Conservation (phyloP, 2,888 invertebrate genomes). For the Aphodius granarius region DNA sequence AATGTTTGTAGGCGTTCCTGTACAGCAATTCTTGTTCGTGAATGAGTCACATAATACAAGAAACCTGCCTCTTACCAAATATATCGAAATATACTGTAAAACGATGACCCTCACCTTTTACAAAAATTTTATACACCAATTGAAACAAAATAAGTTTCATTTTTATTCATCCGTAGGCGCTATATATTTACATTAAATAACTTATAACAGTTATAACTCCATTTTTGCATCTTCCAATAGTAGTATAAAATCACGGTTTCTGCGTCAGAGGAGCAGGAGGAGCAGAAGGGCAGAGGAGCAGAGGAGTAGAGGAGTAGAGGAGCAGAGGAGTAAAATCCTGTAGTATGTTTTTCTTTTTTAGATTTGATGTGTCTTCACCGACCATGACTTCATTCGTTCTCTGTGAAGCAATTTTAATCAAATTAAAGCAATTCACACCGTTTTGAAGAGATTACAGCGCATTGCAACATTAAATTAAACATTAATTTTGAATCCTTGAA, state of each 20-base stretch:
- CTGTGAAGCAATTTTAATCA: not conserved
- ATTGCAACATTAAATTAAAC: not conserved
- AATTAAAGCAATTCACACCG: not conserved
- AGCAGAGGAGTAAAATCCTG: too few species aligned
- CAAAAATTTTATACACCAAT: not conserved
- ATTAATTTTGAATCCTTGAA: not conserved
- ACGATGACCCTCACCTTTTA: not conserved
- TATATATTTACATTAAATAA: too few species aligned
- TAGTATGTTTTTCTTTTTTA: too few species aligned
- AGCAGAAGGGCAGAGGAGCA: too few species aligned
- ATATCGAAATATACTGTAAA: not conserved
- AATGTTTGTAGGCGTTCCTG: not conserved
- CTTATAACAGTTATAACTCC: too few species aligned
- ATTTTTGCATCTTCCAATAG: too few species aligned
- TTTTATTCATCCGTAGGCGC: not conserved
- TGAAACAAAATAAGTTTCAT: not conserved
- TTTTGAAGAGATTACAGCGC: not conserved
- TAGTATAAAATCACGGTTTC: too few species aligned
- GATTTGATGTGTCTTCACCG: not conserved
- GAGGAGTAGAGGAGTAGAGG: too few species aligned
- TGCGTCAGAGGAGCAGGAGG: too few species aligned
- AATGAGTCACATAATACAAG: not conserved
- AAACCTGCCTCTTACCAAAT: not conserved
- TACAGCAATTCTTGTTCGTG: not conserved
- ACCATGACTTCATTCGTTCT: not conserved